Percentiles rank a stretch among this genome's conserved stretches.
phyloP scores from a whole-genome alignment of 2,888 invertebrate species.

The Augiades crinisus region DNA sequence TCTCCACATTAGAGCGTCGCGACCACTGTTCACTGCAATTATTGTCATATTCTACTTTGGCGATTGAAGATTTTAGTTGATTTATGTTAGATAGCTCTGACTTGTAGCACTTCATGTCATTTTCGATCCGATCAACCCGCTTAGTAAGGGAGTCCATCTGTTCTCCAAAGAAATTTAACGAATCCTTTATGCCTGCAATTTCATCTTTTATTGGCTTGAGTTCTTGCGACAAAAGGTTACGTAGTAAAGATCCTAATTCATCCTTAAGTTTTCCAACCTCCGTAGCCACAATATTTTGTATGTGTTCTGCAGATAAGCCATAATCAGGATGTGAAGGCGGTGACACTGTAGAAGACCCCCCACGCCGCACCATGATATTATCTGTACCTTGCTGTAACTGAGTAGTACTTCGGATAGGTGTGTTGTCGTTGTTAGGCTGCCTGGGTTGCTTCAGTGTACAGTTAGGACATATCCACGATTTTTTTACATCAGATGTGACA shows the following conservation, averaged over 20 bases:
- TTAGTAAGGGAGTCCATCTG: neutral
- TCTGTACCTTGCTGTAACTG: neutral
- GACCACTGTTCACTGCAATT: slow-evolving; percentile 5
- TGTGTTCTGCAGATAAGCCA: neutral
- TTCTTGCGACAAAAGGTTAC: neutral
- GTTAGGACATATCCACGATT: neutral
- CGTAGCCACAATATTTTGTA: neutral
- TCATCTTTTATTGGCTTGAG: neutral
- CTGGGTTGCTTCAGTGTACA: neutral
- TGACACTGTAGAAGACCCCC: neutral
- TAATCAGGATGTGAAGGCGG: neutral
- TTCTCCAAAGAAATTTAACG: neutral
- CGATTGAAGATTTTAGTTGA: neutral
- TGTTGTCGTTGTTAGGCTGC: neutral
- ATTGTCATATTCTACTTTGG: neutral
- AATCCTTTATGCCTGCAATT: neutral
- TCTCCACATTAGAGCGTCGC: slow-evolving; percentile 15
- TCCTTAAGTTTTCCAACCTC: neutral
- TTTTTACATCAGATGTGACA: neutral
- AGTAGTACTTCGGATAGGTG: neutral
- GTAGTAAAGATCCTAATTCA: neutral
- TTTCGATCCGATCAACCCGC: neutral
- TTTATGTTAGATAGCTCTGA: neutral
- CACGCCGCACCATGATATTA: neutral
- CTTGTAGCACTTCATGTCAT: neutral